A percentile compares a stretch with the other conserved stretches of the same genome.
phyloP scores from a whole-genome alignment of 2,797 vertebrate genomes.

The Poeciliopsis infans region DNA sequence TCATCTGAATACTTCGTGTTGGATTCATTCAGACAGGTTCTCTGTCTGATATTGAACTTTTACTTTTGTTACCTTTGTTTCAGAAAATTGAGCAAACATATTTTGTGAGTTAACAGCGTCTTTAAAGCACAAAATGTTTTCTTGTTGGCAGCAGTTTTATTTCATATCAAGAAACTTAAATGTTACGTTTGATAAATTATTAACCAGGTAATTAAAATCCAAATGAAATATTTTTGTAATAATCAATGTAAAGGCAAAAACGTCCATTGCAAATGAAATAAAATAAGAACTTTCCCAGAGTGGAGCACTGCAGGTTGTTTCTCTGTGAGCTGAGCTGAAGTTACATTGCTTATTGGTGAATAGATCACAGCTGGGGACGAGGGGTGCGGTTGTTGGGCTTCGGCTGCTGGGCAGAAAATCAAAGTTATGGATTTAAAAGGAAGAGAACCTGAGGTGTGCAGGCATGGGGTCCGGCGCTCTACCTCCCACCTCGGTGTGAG shows the following conservation, averaged over 20 bases:
- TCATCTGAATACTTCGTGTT: neutral
- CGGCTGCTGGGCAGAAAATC: slow-evolving; percentile 39
- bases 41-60: neutral
- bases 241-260: neutral
- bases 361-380: slow-evolving; percentile 35
- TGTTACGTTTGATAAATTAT: neutral
- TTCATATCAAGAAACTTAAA: neutral
- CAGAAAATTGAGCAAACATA: too few relatives aligned
- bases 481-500: slow-evolving; percentile 29
- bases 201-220: neutral
- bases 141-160: neutral
- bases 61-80: too few relatives aligned
- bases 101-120: neutral
- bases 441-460: slow-evolving; percentile 34
- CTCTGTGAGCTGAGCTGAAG: slow-evolving; percentile 10
- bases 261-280: neutral
- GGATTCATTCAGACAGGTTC: too few relatives aligned
- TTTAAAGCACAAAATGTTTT: neutral
- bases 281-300: neutral
- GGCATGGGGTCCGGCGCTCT: slow-evolving; percentile 37
- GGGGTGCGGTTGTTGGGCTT: slow-evolving; percentile 27
- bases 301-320: slow-evolving; percentile 8
- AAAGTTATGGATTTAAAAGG: slow-evolving; percentile 44
- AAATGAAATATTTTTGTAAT: neutral
- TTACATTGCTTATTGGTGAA: slow-evolving; percentile 13